Base-by-base conservation (phyloP, 2,888 invertebrate genomes). In the Eilema depressum region DNA sequence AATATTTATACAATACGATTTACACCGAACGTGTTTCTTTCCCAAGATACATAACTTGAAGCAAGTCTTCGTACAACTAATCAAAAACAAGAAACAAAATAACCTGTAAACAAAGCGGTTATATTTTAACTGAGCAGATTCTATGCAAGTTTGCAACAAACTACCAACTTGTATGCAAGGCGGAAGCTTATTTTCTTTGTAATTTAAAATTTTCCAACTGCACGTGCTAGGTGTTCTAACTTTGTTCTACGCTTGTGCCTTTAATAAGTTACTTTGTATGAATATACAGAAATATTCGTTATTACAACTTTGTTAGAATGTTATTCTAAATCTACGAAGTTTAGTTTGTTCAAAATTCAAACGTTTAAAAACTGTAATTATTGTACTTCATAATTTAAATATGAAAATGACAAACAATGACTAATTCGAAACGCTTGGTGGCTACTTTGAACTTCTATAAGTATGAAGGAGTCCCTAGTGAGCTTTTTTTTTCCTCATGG, bases 161-260 rank as follows among this genome's bases (percentile, higher is more conserved):
- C 82, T 85, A 84, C 87, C 86, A 88, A 88, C 88, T 89, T 89
- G 86, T 86, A 89, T 88, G 86, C 87, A 85, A 89, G 85, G 89
- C 83, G 84, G 83, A 82, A 85, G 85, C 89, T 90, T 89, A 89
- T 92, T 91, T 92, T 90, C 91, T 90, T 92, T 88, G 89, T 91
- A 91, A 93, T 92, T 92, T 92, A 89, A 92, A 93, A 91, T 90
- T 92, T 91, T 84, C 84, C 86, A 86, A 85, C 87, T 88, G 86
- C 86, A 86, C 88, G 83, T 88, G 85, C 85, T 84, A 87, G 85
- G 83, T 85, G 83, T 86, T 85, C 81, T 80, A 86, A 84, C 79
- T 85, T 83, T 71, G 78, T 84, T 84, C 74, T 76, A 80, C 78
- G 70, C 80, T 81, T 81, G 74, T 82, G 66, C 79, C 75, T 80